Evolutionary conservation across 2,888 invertebrate genomes (phyloP).

Genomic region (Dicyrtoma fusca): DNA sequence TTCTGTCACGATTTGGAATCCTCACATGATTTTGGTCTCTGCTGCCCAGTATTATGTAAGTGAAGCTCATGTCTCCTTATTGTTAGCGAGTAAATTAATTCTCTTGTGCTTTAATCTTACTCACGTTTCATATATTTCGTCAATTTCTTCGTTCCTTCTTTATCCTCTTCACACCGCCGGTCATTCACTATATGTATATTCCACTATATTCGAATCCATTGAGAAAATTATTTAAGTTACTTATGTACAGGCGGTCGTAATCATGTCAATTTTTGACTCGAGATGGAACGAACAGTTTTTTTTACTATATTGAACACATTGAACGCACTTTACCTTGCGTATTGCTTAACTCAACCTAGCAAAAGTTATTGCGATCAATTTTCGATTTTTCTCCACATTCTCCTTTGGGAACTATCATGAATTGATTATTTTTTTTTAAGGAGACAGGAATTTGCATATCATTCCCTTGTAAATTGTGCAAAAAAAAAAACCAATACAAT

Average conservation of each 20-base stretch:
- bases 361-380: no score
- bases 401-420: no score
- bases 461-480: no score
- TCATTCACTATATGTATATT: not conserved
- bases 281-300: not conserved
- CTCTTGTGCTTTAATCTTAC: not conserved
- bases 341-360: no score
- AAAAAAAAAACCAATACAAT: no score
- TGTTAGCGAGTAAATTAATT: no score
- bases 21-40: constrained; percentile 52
- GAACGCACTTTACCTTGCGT: no score
- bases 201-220: not conserved
- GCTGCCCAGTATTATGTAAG: constrained; percentile 54
- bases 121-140: not conserved
- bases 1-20: constrained; percentile 56
- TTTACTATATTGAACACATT: not conserved
- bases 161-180: not conserved
- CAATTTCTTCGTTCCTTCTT: not conserved
- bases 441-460: no score
- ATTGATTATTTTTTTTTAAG: no score
- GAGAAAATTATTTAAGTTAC: not conserved
- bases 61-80: not conserved
- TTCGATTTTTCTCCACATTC: no score
- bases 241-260: not conserved
- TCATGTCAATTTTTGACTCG: not conserved